Percentiles rank a stretch among this genome's conserved stretches.
phyloP scores from a whole-genome alignment of 2,888 invertebrate genomes.

The Cryptophagus acutangulus region DNA sequence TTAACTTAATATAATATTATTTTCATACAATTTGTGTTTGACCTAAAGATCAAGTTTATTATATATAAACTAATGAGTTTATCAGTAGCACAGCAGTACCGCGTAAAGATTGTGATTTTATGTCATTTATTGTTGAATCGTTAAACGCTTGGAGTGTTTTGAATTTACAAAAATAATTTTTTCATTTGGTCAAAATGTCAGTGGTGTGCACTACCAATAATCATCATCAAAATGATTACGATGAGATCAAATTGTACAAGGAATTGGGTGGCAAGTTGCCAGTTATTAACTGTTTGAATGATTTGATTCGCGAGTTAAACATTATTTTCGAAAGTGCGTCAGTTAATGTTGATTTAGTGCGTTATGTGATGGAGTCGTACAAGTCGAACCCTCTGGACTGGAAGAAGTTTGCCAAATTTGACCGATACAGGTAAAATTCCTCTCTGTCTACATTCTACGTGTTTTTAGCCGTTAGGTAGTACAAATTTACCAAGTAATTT shows the following conservation, averaged over 20 bases:
- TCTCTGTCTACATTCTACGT: no score
- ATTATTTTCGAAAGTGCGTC: constrained; percentile 71
- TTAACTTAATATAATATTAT: no score
- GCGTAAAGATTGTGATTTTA: no score
- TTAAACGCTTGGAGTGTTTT: not conserved
- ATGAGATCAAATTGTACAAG: constrained; percentile 34
- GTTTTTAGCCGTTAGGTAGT: no score
- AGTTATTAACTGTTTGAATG: constrained; percentile 51
- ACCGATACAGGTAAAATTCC: constrained; percentile 80
- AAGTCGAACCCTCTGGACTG: constrained; percentile 87
- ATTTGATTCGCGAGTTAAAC: constrained; percentile 65
- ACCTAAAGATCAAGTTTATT: no score
- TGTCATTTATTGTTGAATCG: no score
- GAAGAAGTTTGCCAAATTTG: constrained; percentile 92
- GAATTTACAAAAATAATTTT: not conserved
- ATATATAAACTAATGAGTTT: no score
- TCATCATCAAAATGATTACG: constrained; percentile 22
- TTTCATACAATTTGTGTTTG: no score
- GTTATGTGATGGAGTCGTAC: constrained; percentile 72
- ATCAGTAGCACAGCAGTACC: no score
- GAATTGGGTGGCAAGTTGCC: constrained; percentile 36
- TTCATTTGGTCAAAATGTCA: constrained; percentile 17
- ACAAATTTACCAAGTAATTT: no score
- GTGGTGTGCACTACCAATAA: constrained; percentile 15
- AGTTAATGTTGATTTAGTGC: constrained; percentile 88